Evolutionary conservation across 2,888 invertebrate species (phyloP).

Genomic region (Invenusta paracnida): DNA sequence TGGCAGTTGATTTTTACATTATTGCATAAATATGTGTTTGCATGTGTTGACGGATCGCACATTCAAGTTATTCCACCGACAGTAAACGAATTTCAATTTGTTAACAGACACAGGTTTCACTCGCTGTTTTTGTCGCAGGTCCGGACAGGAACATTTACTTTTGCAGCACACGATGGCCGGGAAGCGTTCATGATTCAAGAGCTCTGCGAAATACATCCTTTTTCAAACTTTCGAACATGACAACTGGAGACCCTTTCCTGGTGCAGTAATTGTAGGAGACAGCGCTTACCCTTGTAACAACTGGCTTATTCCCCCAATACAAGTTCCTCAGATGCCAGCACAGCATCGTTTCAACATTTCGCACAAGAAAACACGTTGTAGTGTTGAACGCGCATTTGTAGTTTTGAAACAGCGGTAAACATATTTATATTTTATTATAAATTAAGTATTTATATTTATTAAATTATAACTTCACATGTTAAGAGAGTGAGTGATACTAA

Average conservation of each 20-base stretch:
- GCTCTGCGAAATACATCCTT: neutral
- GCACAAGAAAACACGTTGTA: neutral
- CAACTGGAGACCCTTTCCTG: neutral
- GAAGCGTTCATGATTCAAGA: neutral
- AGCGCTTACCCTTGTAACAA: neutral
- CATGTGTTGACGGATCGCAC: neutral
- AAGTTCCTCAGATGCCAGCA: neutral
- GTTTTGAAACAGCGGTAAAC: neutral
- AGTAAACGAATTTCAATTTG: too few relatives aligned
- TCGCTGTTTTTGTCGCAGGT: neutral
- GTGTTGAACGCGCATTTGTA: neutral
- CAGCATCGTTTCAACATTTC: neutral
- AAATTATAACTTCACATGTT: neutral
- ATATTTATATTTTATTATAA: neutral
- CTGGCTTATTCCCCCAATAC: too few relatives aligned
- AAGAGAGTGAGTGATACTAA: neutral
- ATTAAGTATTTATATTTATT: neutral
- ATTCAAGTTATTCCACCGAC: too few relatives aligned
- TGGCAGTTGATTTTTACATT: too few relatives aligned
- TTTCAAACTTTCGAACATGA: neutral
- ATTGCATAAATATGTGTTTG: too few relatives aligned
- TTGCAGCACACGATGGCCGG: neutral
- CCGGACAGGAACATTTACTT: too few relatives aligned
- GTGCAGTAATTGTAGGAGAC: neutral
- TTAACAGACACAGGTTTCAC: neutral